A percentile compares a stretch with the other conserved stretches of the same genome.
phyloP scores from a whole-genome alignment of 2,888 invertebrate genomes.

The Dendrolimus houi region DNA sequence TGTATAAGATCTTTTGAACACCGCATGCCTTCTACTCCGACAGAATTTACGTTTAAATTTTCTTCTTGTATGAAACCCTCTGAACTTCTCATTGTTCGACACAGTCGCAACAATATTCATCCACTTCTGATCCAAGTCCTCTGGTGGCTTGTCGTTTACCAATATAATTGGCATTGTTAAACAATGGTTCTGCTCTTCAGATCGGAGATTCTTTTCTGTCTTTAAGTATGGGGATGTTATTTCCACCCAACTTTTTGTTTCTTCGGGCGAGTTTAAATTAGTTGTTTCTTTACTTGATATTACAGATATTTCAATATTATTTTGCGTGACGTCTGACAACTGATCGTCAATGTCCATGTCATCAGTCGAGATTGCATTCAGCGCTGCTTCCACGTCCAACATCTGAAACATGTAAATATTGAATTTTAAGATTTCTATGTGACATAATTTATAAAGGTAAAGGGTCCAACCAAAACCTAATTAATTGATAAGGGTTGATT shows the following conservation, averaged over 20 bases:
- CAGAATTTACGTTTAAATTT: slow-evolving; percentile 58
- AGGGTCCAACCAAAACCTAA: too few species aligned
- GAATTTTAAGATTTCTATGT: not conserved
- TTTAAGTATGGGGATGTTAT: slow-evolving; percentile 32
- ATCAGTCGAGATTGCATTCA: slow-evolving; percentile 27
- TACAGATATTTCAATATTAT: slow-evolving; percentile 42
- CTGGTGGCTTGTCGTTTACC: slow-evolving; percentile 58
- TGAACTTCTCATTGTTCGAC: slow-evolving; percentile 45
- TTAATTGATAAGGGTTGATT: too few species aligned
- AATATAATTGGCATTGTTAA: slow-evolving; percentile 54
- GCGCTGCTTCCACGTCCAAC: slow-evolving; percentile 53
- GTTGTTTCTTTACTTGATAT: slow-evolving; percentile 39
- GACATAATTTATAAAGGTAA: too few species aligned
- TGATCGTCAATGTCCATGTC: slow-evolving; percentile 33
- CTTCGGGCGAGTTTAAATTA: slow-evolving; percentile 35
- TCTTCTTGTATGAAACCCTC: slow-evolving; percentile 40
- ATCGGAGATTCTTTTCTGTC: slow-evolving; percentile 24
- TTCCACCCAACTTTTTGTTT: slow-evolving; percentile 30
- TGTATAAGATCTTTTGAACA: slow-evolving; percentile 62
- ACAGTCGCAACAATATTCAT: slow-evolving; percentile 40
- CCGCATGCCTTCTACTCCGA: slow-evolving; percentile 45
- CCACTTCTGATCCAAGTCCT: slow-evolving; percentile 61
- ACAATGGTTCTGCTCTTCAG: slow-evolving; percentile 24
- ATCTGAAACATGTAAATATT: slow-evolving; percentile 34
- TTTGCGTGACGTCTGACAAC: slow-evolving; percentile 33